Percentiles rank a stretch among this genome's conserved stretches.
Evolutionary conservation across 1,140 invertebrate species (phyloP).

Genomic region (Campoletis sonorensis): DNA sequence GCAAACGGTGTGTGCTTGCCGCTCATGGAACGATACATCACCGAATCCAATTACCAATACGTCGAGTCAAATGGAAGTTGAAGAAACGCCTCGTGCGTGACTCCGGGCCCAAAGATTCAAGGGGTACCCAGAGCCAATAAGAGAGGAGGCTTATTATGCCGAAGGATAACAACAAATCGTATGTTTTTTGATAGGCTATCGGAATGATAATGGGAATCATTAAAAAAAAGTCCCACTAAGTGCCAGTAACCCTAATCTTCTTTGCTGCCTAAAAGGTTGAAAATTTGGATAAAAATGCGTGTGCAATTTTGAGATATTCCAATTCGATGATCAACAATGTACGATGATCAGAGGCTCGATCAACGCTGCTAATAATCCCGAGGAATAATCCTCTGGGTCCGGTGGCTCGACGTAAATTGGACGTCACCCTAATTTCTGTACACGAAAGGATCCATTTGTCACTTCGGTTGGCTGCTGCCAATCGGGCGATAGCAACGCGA

Average conservation of each 20-base stretch:
- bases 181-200: background rate
- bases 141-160: too few species aligned
- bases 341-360: background rate
- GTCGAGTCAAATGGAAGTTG: constrained; percentile 38
- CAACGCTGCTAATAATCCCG: background rate
- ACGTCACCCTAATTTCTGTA: constrained; percentile 41
- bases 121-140: constrained; percentile 14
- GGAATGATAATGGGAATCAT: background rate
- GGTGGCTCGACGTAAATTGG: background rate
- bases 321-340: background rate
- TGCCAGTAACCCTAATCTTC: background rate
- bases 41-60: constrained; percentile 49
- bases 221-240: background rate
- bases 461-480: constrained; percentile 44
- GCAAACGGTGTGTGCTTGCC: background rate
- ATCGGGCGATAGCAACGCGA: constrained; percentile 35
- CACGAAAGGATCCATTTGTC: constrained; percentile 48
- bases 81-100: constrained; percentile 35
- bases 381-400: background rate
- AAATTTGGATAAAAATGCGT: too few species aligned
- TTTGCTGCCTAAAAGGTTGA: too few species aligned
- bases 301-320: too few species aligned
- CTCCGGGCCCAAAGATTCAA: background rate
- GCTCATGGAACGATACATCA: constrained; percentile 48
- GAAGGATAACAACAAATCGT: background rate